phyloP scores from a whole-genome alignment of 2,888 invertebrate species.

The Rapana venosa region DNA sequence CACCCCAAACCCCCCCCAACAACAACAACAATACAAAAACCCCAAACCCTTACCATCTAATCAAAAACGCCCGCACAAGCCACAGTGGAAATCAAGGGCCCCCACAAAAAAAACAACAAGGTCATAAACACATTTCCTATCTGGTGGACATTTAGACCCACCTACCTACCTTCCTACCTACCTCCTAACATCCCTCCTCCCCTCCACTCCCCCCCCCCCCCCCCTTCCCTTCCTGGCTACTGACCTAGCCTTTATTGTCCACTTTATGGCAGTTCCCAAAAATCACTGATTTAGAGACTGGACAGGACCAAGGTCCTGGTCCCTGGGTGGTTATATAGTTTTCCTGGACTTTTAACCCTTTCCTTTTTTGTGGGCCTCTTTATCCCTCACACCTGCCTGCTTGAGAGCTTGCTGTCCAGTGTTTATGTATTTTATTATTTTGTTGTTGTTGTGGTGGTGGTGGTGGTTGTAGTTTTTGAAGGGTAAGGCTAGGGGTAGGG shows the following conservation, averaged over 20 bases:
- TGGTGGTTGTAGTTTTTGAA: too few species aligned
- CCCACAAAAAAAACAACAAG: not conserved
- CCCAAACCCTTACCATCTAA: too few species aligned
- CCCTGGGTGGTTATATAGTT: too few species aligned
- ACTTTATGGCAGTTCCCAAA: too few species aligned
- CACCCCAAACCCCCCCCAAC: not conserved
- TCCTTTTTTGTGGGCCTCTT: not conserved
- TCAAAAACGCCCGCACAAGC: not conserved
- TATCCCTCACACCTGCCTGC: not conserved
- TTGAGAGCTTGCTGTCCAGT: too few species aligned
- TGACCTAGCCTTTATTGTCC: too few species aligned
- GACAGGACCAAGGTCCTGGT: too few species aligned
- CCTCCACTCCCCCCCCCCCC: not conserved
- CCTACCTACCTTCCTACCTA: not conserved
- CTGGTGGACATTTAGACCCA: not conserved
- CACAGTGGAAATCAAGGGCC: not conserved
- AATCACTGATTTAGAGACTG: too few species aligned
- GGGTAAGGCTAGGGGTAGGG: too few species aligned
- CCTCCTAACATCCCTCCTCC: not conserved
- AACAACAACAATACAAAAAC: not conserved
- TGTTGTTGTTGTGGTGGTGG: too few species aligned
- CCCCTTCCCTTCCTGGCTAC: not conserved
- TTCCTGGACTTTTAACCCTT: not conserved
- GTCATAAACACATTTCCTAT: not conserved
- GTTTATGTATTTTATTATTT: too few species aligned